Base-by-base conservation (phyloP, 2,797 vertebrate species). In the Xenentodon cancila region DNA sequence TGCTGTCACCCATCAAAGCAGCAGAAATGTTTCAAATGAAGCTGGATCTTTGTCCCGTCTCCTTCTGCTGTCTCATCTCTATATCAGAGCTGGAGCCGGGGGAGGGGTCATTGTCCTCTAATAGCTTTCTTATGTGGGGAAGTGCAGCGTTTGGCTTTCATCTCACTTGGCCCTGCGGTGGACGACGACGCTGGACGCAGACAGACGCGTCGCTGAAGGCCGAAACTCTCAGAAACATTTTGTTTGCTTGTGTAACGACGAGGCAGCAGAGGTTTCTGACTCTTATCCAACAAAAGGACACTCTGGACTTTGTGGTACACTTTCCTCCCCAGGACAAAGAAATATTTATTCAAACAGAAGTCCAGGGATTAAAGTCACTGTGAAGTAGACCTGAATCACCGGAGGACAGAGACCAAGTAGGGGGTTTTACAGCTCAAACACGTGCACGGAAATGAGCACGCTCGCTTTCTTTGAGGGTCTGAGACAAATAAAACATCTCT, bases 121-220 rank as follows among this genome's bases (percentile, higher is more conserved):
- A 88, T 80, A 84, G 87, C 77, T 84, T 91, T 90, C n/a, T 88
- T 73, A 87, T 81, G 77, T 82, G 62, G 37, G 44, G 71, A 73
- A 75, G 70, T 83, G 77, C 81, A 79, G 48, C 17, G 8, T 64
- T 61, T 61, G 53, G 44, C 65, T 82, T 82, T 77, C 55, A 85
- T 58, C 40, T 15, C 43, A 27, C 53, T 19, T 43, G 49, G 45
- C 4, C 46, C 51, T 17, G 59, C 49, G 37, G 56, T 59, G 44
- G 44, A 49, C 65, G 67, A 67, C 55, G 52, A 53, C 34, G 21
- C 59, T 34, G 43, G 48, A 44, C 45, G 3, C 27, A 27, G 27
- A 27, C 7, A 7, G 27, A 27, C 27, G 30, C 7, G 27, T 7
- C 7, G 30, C 30, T 9, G 30, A 32, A 9, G 30, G 44, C 44